Evolutionary conservation across 64 coral and sea anemone genomes (phyloP).

Genomic region (Montipora cactus): DNA sequence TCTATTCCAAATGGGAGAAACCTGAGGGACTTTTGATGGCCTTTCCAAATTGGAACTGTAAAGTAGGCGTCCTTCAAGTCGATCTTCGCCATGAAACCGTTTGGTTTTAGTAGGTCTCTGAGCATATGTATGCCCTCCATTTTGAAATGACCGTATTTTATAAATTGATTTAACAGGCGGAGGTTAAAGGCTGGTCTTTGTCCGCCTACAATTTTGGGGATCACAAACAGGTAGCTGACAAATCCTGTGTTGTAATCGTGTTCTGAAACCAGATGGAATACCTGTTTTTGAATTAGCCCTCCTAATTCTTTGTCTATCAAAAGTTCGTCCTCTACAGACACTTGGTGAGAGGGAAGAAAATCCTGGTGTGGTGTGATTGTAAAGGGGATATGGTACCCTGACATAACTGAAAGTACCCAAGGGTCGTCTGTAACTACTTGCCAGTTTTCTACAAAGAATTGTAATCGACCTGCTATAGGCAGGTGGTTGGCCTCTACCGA

Average conservation of each 20-base stretch:
- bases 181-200: constrained; percentile 58
- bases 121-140: constrained; percentile 70
- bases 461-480: constrained; percentile 15
- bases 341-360: no score
- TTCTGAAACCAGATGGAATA: no score
- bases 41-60: constrained; percentile 27
- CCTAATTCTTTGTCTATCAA: no score
- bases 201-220: background rate
- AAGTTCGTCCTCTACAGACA: no score
- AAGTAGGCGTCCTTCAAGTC: background rate
- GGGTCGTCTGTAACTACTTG: constrained; percentile 47
- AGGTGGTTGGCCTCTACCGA: background rate
- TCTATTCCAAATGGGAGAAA: constrained; percentile 31
- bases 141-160: constrained; percentile 66
- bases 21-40: constrained; percentile 3
- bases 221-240: no score
- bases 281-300: no score
- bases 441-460: constrained; percentile 39
- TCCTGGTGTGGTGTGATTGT: no score
- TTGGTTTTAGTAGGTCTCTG: constrained; percentile 42
- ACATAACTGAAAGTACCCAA: constrained; percentile 17
- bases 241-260: no score
- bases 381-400: no score
- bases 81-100: constrained; percentile 7
- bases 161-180: constrained; percentile 41